These are phyloP conservation scores for Jordanella pulchra DNA, from an alignment of 2,797 vertebrate genomes.

Conservation along the genomic window DNA sequence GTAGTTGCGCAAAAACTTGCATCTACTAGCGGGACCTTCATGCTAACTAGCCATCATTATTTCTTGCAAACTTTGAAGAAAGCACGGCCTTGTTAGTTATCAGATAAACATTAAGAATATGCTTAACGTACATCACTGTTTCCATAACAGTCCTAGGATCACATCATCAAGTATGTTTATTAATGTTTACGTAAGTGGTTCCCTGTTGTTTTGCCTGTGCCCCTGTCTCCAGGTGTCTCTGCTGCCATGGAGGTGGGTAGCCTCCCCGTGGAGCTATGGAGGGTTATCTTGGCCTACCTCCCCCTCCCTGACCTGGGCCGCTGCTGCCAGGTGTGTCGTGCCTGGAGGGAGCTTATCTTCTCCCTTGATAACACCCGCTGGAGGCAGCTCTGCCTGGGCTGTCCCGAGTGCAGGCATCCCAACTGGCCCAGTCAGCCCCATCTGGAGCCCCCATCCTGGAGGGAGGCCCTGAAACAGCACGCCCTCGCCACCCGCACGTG, in stretches of 20 bases:
- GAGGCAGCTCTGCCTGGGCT: slow-evolving; percentile 88
- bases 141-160: neutral
- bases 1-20: neutral
- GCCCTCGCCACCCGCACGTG: slow-evolving; percentile 86
- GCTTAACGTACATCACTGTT: neutral
- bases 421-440: slow-evolving; percentile 89
- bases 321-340: slow-evolving; percentile 88
- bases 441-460: slow-evolving; percentile 85
- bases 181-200: slow-evolving; percentile 23
- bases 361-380: slow-evolving; percentile 91
- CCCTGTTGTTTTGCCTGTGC: slow-evolving; percentile 26
- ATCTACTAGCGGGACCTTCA: neutral
- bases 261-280: slow-evolving; percentile 87
- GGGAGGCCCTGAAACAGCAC: slow-evolving; percentile 87
- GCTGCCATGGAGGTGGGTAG: slow-evolving; percentile 82
- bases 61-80: slow-evolving; percentile 17
- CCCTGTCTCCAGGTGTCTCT: slow-evolving; percentile 45
- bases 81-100: neutral
- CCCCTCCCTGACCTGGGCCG: slow-evolving; percentile 86
- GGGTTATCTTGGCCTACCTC: slow-evolving; percentile 87
- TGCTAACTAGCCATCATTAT: slow-evolving; percentile 5
- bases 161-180: neutral
- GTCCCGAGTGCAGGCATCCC: slow-evolving; percentile 85
- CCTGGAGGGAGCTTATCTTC: slow-evolving; percentile 88
- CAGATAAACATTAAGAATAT: neutral